Evolutionary conservation across 2,113 vertebrate species (phyloP), one percentile per base, ranked within the genome.

Genomic region (Tachysurus fulvidraco): DNA sequence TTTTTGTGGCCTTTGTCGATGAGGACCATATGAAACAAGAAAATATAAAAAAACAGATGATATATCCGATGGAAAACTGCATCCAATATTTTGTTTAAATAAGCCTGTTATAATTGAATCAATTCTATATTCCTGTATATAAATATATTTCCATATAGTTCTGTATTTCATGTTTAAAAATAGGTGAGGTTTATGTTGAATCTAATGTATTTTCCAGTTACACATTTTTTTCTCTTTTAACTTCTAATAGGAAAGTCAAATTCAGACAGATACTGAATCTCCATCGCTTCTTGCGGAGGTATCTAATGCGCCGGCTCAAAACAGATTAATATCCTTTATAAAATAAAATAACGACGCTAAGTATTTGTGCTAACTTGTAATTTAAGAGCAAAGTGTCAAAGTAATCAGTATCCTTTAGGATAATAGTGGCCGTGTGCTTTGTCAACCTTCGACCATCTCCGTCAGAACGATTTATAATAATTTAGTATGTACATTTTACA

Each of bases 101-200:
- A 91, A 89, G 87, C 89, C 54, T 87, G 62, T 84, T 86, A 65
- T 89, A 87, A 74, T 83, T 89, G 84, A 87, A 87, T 89, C 86
- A 81, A 67, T 89, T 88, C 62, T 87, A 88, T 87, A 89, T 50
- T 65, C 84, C 81, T 90, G 86, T 89, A 85, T 89, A 89, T 88
- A 91, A 85, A 91, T 88, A 90, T 87, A 86, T 85, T 88, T 90
- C 55, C 86, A 81, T 88, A 85, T 91, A 81, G 87, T 78, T 88
- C 81, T 89, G 76, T 87, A 92, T 86, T 92, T 90, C 92, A 91
- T 93, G 94, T 95, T 95, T 91, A 95, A 95, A 95, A 96, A 96
- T 95, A 95, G 83, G 83, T 93, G 92, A 92, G 93, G 92, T 91
- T 92, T 92, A 44, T 6, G 12, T 76, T 52, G 23, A 93, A 93